Conservation (phyloP, 1,140 invertebrate genomes). For the Anastatus disparis region DNA sequence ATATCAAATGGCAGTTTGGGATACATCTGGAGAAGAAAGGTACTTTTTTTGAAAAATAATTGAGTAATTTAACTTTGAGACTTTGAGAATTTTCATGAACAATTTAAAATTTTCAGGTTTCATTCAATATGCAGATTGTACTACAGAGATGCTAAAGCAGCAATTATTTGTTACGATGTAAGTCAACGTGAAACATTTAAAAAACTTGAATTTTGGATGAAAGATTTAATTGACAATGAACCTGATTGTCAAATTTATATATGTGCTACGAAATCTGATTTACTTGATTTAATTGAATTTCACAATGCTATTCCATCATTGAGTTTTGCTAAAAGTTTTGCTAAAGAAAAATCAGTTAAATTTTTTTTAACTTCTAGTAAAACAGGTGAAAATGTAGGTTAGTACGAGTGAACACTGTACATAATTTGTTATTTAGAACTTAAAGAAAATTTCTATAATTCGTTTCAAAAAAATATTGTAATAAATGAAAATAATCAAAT, state of each 20-base stretch:
- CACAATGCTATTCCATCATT: slow-evolving; percentile 56
- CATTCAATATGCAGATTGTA: slow-evolving; percentile 77
- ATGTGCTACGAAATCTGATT: slow-evolving; percentile 78
- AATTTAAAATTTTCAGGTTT: slow-evolving; percentile 69
- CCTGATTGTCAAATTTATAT: slow-evolving; percentile 75
- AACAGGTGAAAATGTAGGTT: slow-evolving; percentile 77
- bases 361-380: slow-evolving; percentile 77
- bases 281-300: slow-evolving; percentile 62
- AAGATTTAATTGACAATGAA: slow-evolving; percentile 72
- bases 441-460: too few relatives aligned
- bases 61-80: too few relatives aligned
- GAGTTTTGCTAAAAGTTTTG: slow-evolving; percentile 65
- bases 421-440: too few relatives aligned
- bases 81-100: too few relatives aligned
- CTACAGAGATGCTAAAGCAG: slow-evolving; percentile 76
- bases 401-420: too few relatives aligned
- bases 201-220: slow-evolving; percentile 73
- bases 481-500: too few relatives aligned
- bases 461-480: too few relatives aligned
- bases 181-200: slow-evolving; percentile 71
- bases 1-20: slow-evolving; percentile 77
- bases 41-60: too few relatives aligned
- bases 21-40: slow-evolving; percentile 79
- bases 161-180: slow-evolving; percentile 78
- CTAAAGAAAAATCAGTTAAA: slow-evolving; percentile 68